Evolutionary conservation across 2,113 vertebrate genomes (phyloP).

Genomic region (Nycticebus coucang): DNA sequence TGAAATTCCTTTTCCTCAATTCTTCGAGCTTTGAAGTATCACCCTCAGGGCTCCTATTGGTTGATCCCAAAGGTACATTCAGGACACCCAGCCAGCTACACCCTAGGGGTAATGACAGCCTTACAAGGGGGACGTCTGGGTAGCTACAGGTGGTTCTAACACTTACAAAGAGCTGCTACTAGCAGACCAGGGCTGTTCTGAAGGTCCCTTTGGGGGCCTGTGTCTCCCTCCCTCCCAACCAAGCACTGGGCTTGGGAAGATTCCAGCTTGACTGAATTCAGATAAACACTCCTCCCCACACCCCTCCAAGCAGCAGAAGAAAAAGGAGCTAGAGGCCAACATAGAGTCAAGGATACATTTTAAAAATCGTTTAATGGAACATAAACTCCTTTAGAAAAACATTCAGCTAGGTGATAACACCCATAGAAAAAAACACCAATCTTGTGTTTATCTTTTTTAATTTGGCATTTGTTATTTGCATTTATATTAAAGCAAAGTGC

Average conservation of each 20-base stretch:
- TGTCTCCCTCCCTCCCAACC: neutral
- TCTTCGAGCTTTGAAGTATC: neutral
- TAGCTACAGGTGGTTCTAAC: neutral
- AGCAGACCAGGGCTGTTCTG: too few relatives aligned
- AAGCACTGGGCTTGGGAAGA: neutral
- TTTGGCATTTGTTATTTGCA: conserved; percentile 99
- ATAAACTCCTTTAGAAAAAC: conserved; percentile 89
- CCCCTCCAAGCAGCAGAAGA: neutral
- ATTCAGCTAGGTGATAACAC: conserved; percentile 85
- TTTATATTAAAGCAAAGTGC: conserved; percentile 99
- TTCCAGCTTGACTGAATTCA: neutral
- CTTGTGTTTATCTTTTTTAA: conserved; percentile 89
- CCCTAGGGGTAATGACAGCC: neutral
- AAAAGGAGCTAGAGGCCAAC: conserved; percentile 70
- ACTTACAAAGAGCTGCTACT: too few relatives aligned
- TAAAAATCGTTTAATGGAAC: conserved; percentile 87
- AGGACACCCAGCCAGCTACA: neutral
- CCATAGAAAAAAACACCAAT: conserved; percentile 84
- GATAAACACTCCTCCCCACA: neutral
- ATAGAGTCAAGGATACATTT: conserved; percentile 82
- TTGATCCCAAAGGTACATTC: neutral
- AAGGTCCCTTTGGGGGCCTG: accelerated
- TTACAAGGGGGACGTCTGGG: neutral
- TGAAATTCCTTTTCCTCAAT: neutral
- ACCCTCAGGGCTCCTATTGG: neutral